These are phyloP conservation scores for Saiga tatarica DNA, from an alignment of 2,113 vertebrate genomes.

Conservation along the genomic window DNA sequence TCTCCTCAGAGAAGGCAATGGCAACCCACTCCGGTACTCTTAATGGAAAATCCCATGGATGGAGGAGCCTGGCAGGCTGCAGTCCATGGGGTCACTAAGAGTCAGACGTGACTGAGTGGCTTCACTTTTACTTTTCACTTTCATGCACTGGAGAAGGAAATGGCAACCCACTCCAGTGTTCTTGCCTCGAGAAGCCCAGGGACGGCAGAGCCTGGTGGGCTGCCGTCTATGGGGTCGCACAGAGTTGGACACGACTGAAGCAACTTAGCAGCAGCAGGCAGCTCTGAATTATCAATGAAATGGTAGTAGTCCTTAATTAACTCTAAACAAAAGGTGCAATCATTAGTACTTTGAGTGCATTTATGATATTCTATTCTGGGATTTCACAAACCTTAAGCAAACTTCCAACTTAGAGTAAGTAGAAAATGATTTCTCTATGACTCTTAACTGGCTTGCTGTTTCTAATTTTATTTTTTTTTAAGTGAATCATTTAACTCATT, in stretches of 20 bases:
- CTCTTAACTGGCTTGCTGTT: neutral
- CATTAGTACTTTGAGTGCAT: neutral
- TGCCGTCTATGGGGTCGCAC: rapidly evolving
- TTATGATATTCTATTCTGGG: neutral
- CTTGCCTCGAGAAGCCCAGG: no score
- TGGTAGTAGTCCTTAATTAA: neutral
- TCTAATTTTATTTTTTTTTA: neutral
- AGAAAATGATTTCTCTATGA: neutral
- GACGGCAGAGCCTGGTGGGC: no score
- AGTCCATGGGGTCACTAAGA: no score
- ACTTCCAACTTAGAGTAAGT: neutral
- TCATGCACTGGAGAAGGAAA: no score
- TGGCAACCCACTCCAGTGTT: no score
- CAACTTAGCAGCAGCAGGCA: no score
- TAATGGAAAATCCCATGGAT: no score
- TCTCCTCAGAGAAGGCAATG: neutral
- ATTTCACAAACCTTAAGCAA: neutral
- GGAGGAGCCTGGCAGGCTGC: no score
- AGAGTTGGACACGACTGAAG: no score
- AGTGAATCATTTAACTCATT: neutral
- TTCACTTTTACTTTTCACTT: no score
- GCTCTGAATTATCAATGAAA: neutral
- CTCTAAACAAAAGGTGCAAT: neutral
- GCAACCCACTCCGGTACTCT: no score
- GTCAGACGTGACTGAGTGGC: no score